Base-by-base conservation (phyloP, 37 sponge, comb jelly and placozoan species). In the Agelas oroides region DNA sequence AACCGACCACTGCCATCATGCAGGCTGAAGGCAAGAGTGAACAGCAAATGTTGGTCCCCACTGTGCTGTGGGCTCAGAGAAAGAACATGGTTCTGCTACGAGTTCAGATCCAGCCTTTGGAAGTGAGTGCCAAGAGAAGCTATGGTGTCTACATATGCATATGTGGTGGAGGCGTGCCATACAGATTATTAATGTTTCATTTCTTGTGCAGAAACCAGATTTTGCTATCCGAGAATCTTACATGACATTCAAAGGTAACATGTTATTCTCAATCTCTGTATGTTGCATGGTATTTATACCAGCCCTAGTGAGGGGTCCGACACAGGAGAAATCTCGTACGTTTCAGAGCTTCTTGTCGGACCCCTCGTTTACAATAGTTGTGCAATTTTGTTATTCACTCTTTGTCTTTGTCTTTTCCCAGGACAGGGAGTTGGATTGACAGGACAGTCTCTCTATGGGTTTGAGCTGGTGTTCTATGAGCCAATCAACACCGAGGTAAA, bases 1-100 rank as follows among this genome's bases (percentile, higher is more conserved):
- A n/a, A n/a, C n/a, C n/a, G n/a, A n/a, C n/a, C n/a, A n/a, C n/a
- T n/a, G 57, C 57, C 17, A 56, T 5, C 20, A 13, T 11, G 20
- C 20, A 18, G 30, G 28, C 5, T 55, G 75, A 5, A 0, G 74
- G 12, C 17, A 59, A 58, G 36, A 71, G 31, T 30, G 73, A 46
- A 25, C n/a, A 55, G 58, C 13, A 60, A 2, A 36, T 17, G 8
- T 56, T 94, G 11, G 55, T 41, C 19, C 94, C 94, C 1, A 73
- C 71, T 1, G 94, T 94, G 63, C 73, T 89, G 18, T 94, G 94
- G 94, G 84, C 91, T 11, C 94, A 94, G 58, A 71, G 94, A 34
- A 83, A 89, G 64, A 38, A 78, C 37, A 55, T 94, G 38, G 19
- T 94, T 33, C 58, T 87, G 40, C 68, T 94, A 5, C 77, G 91